These are phyloP conservation scores for Heptranchias perlo DNA, from an alignment of 2,113 vertebrate species.

Conservation along the genomic window DNA sequence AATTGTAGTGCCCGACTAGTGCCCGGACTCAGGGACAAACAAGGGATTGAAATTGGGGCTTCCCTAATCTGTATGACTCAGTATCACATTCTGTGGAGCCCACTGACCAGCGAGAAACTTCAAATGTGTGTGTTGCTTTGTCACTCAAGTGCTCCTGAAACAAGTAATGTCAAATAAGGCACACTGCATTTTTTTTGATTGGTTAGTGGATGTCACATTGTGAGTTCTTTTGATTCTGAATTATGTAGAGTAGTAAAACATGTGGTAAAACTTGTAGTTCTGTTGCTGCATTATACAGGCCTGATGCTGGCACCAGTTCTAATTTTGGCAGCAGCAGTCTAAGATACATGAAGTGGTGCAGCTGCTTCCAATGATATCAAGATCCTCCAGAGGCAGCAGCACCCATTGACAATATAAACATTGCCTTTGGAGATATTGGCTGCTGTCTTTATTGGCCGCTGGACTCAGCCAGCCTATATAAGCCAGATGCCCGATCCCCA, in stretches of 20 bases:
- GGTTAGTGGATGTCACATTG: no score
- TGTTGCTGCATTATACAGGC: background rate
- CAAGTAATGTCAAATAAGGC: no score
- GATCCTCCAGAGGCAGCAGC: background rate
- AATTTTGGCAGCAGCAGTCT: background rate
- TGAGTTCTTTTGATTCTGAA: no score
- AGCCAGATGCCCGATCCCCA: background rate
- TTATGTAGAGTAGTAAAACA: no score
- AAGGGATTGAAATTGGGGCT: no score
- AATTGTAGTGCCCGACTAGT: background rate
- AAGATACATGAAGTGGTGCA: background rate
- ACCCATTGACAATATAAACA: background rate
- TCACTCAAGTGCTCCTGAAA: no score
- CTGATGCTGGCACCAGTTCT: background rate
- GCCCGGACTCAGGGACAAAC: background rate
- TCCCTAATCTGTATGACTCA: no score
- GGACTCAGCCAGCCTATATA: background rate
- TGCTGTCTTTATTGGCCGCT: background rate
- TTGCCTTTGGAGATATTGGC: background rate
- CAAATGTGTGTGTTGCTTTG: no score
- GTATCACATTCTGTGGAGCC: no score
- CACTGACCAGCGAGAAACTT: no score
- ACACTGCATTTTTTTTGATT: no score
- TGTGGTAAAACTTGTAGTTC: background rate
- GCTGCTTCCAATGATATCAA: background rate